Conservation (phyloP, 2,113 vertebrate species). For the Pycnonotus jocosus region DNA sequence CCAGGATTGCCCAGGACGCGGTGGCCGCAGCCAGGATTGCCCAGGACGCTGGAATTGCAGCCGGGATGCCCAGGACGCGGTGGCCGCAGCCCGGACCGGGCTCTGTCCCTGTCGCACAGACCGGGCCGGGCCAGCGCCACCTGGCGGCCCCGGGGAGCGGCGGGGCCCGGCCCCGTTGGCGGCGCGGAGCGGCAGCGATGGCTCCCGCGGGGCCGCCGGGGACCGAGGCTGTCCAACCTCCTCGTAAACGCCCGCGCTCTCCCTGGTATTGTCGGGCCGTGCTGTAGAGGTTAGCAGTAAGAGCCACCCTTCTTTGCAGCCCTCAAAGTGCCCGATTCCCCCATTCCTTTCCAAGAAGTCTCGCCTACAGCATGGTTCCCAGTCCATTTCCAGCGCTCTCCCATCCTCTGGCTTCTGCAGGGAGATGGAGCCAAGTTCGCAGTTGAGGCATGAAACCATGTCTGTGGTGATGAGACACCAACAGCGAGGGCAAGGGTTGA, state of each 20-base stretch:
- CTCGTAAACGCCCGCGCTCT: fast-evolving
- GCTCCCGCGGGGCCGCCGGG: background rate
- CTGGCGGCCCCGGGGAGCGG: background rate
- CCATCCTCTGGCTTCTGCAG: background rate
- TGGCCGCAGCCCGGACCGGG: background rate
- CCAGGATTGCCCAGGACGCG: background rate
- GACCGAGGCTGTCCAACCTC: fast-evolving
- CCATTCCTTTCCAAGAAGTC: too few species aligned
- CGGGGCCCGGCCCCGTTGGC: too few species aligned
- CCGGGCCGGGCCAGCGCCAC: background rate
- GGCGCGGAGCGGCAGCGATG: too few species aligned
- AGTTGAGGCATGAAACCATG: fast-evolving
- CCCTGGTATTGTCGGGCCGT: fast-evolving
- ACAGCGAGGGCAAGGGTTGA: fast-evolving
- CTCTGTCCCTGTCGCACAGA: fast-evolving
- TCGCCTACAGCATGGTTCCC: fast-evolving
- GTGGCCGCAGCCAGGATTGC: background rate
- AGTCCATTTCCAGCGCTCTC: background rate
- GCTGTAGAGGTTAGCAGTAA: background rate
- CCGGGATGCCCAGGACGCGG: background rate
- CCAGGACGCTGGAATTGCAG: background rate
- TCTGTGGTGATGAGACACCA: background rate
- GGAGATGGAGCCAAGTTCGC: fast-evolving
- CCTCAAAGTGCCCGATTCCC: fast-evolving
- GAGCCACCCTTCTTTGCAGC: background rate